Evolutionary conservation across 2,113 vertebrate species (phyloP).

Genomic region (Labeo rohita): DNA sequence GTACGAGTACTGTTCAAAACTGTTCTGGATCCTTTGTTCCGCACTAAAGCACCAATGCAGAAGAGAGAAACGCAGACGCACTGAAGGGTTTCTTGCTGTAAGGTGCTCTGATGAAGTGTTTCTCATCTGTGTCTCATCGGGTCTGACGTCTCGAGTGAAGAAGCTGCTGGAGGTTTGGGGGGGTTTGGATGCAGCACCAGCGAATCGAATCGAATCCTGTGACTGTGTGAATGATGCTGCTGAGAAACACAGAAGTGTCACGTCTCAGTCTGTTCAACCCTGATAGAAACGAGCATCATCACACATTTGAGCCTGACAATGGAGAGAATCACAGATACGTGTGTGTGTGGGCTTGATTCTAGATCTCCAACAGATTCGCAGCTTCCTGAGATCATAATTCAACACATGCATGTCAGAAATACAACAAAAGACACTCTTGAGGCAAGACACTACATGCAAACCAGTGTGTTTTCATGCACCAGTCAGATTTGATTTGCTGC

Average conservation of each 20-base stretch:
- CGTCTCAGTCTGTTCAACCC: background rate
- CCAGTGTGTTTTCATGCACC: no score
- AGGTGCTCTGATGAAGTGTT: background rate
- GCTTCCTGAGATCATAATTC: constrained; percentile 2
- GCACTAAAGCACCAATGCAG: background rate
- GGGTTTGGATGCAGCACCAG: background rate
- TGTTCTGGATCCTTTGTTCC: background rate
- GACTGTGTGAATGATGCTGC: no score
- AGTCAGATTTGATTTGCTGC: background rate
- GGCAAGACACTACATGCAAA: background rate
- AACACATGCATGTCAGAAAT: background rate
- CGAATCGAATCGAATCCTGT: no score
- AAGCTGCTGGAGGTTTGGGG: background rate
- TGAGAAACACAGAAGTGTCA: no score
- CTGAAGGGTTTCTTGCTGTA: background rate
- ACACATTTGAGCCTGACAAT: no score
- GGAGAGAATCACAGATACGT: background rate
- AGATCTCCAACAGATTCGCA: background rate
- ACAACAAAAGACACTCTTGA: background rate
- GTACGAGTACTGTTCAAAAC: background rate
- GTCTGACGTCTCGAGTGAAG: no score
- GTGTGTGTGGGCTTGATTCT: background rate
- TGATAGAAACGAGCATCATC: background rate
- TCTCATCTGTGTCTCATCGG: background rate
- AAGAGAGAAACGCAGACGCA: background rate